Evolutionary conservation across 2,113 vertebrate species (phyloP).

Genomic region (Theristicus caerulescens): DNA sequence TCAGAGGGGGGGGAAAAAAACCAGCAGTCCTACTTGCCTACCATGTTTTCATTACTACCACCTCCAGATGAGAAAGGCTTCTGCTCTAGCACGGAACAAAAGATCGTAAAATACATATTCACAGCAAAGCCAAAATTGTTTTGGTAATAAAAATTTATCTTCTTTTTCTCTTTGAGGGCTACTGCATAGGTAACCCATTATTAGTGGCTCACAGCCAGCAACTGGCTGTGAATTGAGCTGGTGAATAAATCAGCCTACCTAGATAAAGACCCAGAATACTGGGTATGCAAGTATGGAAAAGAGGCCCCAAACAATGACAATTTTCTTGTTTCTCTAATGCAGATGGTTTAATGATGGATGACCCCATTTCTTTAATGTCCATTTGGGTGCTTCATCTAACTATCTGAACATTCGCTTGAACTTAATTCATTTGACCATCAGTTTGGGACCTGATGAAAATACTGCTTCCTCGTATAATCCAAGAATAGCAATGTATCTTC

Average conservation of each 20-base stretch:
- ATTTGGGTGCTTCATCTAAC: background rate
- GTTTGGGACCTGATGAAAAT: background rate
- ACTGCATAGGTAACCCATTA: conserved; percentile 17
- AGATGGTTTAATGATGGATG: background rate
- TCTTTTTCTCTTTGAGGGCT: conserved; percentile 19
- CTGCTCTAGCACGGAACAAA: background rate
- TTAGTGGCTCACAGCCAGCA: conserved; percentile 2
- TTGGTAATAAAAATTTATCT: conserved; percentile 5
- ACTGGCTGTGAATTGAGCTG: background rate
- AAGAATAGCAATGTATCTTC: background rate
- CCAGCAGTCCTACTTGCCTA: background rate
- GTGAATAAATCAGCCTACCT: conserved; percentile 4
- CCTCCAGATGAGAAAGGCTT: background rate
- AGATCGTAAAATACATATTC: background rate
- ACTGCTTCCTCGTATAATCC: background rate
- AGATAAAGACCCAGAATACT: background rate
- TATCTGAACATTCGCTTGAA: background rate
- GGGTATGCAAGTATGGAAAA: background rate
- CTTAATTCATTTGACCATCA: background rate
- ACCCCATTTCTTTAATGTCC: background rate
- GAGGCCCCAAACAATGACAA: background rate
- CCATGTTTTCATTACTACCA: background rate
- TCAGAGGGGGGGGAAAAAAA: background rate
- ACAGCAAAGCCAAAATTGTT: background rate
- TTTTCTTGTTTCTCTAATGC: background rate